Base-by-base conservation (phyloP, 2,113 vertebrate genomes). In the Nothocercus nigrocapillus region DNA sequence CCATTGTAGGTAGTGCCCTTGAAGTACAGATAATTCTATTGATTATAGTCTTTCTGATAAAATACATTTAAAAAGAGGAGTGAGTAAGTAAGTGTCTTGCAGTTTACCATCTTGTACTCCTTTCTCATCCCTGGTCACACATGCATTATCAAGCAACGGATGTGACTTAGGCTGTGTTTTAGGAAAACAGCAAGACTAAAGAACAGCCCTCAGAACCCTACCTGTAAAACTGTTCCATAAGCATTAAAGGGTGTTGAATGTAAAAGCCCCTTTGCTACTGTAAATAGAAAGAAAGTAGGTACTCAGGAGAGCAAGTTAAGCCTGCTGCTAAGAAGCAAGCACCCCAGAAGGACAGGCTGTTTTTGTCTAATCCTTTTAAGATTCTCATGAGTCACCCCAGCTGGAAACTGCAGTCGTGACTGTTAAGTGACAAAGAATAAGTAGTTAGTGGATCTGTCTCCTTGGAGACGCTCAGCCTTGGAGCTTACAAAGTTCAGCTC, bases 321-420 rank as follows among this genome's bases (percentile, higher is more conserved):
- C 66, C 45, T 89, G 69, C 88, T 72, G 72, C 79, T 62, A 77
- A 64, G 59, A 32, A 9, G 76, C 59, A 76, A 38, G 80, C 61
- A 22, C 67, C 94, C 85, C 76, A 91, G 78, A 94, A 96, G 95
- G 92, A 80, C 91, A 40, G 42, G 88, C 91, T 92, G 68, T 20
- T 94, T 96, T 91, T 90, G 89, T 89, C 69, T 82, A 93, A 73
- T 90, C 87, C 83, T 30, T 91, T 96, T 94, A 94, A 92, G 89
- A 88, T 96, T 97, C 81, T 95, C 77, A 90, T 97, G 94, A 88
- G 87, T 96, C 87, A 84, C 61, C 94, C 75, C 94, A 95, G 91
- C 91, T 93, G 93, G 91, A 95, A 96, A 89, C 89, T 74, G 69
- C 67, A 96, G 94, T 97, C 90, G 94, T 97, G 95, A 96, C 94